Conservation (phyloP, 2,797 vertebrate species). For the Heliangelus exortis region DNA sequence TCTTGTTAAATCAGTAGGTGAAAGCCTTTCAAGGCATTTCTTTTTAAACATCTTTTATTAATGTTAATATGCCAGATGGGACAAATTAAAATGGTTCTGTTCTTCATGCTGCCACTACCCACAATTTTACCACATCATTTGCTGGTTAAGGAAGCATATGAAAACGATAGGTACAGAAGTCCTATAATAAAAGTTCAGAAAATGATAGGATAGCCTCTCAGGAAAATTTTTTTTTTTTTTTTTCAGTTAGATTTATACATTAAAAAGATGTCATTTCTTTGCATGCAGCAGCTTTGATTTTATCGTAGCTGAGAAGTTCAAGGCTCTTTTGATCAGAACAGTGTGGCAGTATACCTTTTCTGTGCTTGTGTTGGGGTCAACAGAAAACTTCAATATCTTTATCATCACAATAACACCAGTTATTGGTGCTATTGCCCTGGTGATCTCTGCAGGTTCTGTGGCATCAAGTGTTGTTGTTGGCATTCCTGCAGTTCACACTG, state of each 20-base stretch:
- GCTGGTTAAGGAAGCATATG: constrained; percentile 78
- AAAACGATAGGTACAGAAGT: constrained; percentile 76
- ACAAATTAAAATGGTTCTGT: constrained; percentile 84
- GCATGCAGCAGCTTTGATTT: background rate
- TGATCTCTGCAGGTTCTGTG: background rate
- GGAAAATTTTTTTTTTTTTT: background rate
- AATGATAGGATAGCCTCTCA: constrained; percentile 40
- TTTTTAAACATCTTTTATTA: constrained; percentile 84
- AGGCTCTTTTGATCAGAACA: background rate
- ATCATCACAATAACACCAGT: background rate
- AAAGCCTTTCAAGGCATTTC: constrained; percentile 81
- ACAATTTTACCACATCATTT: constrained; percentile 82
- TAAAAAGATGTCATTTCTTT: background rate
- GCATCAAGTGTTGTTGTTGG: background rate
- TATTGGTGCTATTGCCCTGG: background rate
- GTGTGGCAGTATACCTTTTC: background rate
- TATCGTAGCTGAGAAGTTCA: background rate
- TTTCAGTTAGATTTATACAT: background rate
- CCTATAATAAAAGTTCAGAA: constrained; percentile 69
- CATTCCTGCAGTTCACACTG: background rate
- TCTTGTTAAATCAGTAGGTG: constrained; percentile 85
- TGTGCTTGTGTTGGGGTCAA: background rate
- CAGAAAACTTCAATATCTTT: background rate
- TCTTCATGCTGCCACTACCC: constrained; percentile 79
- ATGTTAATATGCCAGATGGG: constrained; percentile 85